Conservation (phyloP, 1,140 invertebrate genomes). For the Diorhabda carinulata region DNA sequence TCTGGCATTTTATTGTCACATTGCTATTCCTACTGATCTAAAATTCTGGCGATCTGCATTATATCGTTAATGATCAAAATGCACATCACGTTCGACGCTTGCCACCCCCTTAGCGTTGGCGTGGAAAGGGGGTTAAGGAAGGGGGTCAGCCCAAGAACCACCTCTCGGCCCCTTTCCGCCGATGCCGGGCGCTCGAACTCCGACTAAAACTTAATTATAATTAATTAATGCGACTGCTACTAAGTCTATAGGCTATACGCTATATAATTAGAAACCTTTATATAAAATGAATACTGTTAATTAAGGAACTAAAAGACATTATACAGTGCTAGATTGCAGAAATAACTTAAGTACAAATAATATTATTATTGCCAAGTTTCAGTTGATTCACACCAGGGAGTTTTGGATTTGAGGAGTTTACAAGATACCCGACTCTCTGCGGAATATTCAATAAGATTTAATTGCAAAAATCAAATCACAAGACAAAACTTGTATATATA, state of each 20-base stretch:
- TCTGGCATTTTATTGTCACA: too few relatives aligned
- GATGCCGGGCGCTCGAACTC: conserved; percentile 49
- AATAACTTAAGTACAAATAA: conserved; percentile 44
- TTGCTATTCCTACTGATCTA: not conserved
- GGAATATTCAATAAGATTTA: not conserved
- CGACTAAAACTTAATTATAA: conserved; percentile 76
- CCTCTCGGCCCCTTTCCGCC: conserved; percentile 12
- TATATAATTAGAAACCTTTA: conserved; percentile 59
- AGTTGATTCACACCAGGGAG: conserved; percentile 15
- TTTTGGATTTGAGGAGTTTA: conserved; percentile 10
- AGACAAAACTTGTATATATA: not conserved
- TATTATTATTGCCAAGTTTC: conserved; percentile 29
- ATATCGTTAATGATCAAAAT: conserved; percentile 21
- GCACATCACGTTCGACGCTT: conserved; percentile 23
- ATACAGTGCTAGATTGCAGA: conserved; percentile 48
- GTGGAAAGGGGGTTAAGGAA: not conserved
- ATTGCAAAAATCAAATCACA: not conserved
- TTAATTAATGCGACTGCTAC: conserved; percentile 65
- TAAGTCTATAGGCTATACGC: conserved; percentile 51
- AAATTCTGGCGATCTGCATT: conserved; percentile 21
- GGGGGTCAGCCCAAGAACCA: conserved; percentile 5
- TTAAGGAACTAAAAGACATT: conserved; percentile 58
- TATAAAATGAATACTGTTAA: conserved; percentile 59
- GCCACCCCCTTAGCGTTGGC: conserved; percentile 8
- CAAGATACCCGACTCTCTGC: conserved; percentile 5